phyloP scores from a whole-genome alignment of 2,797 vertebrate genomes.

The Alca torda region DNA sequence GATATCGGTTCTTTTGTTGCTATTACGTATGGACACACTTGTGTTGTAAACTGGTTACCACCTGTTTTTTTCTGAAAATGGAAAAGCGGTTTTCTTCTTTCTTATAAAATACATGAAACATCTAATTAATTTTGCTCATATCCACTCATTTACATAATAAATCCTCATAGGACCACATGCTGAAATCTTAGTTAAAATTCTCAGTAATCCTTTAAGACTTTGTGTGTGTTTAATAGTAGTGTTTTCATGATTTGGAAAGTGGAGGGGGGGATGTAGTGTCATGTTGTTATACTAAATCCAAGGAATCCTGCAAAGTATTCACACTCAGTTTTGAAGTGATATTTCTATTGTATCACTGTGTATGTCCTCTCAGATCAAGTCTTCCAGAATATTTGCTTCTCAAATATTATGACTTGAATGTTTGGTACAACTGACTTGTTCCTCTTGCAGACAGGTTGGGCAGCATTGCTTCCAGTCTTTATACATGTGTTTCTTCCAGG shows the following conservation, averaged over 20 bases:
- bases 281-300: not conserved
- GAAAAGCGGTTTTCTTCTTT: not conserved
- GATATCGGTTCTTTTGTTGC: slow-evolving; percentile 16
- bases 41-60: not conserved
- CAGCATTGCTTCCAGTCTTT: not conserved
- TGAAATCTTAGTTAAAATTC: not conserved
- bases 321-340: not conserved
- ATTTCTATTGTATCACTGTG: not conserved
- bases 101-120: not conserved
- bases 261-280: not conserved
- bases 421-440: not conserved
- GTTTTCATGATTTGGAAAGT: not conserved
- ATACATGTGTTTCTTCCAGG: not conserved
- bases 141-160: slow-evolving; percentile 20
- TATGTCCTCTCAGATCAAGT: not conserved
- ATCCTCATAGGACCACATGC: not conserved
- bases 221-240: not conserved
- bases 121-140: slow-evolving; percentile 5
- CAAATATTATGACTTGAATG: fast-evolving
- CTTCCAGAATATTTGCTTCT: not conserved
- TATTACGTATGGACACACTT: not conserved
- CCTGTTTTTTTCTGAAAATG: slow-evolving; percentile 11
- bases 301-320: not conserved
- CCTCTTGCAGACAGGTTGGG: not conserved
- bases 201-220: not conserved